Conservation (phyloP, 2,888 invertebrate species). For the Amphipyra berbera region DNA sequence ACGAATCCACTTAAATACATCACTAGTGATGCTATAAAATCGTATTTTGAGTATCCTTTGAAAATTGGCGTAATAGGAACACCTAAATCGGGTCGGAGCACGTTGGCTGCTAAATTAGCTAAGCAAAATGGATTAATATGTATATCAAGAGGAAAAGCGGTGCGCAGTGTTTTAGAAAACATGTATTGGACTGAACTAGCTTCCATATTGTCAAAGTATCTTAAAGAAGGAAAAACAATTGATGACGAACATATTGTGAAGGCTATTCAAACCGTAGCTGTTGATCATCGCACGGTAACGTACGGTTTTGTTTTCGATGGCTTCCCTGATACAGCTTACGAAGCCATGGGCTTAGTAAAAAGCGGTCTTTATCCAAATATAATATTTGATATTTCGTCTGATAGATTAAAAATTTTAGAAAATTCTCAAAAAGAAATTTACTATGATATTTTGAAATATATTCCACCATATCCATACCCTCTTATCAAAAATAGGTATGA, state of each 20-base stretch:
- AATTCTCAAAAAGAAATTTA: slow-evolving; percentile 81
- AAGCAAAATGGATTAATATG: slow-evolving; percentile 87
- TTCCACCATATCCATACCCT: slow-evolving; percentile 75
- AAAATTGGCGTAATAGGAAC: slow-evolving; percentile 90
- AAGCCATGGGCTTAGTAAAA: slow-evolving; percentile 84
- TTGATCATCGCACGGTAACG: slow-evolving; percentile 83
- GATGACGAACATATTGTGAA: slow-evolving; percentile 82
- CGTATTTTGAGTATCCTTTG: slow-evolving; percentile 86
- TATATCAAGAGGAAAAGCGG: slow-evolving; percentile 88
- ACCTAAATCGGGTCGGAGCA: slow-evolving; percentile 91
- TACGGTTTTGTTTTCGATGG: slow-evolving; percentile 92
- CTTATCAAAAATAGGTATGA: slow-evolving; percentile 82
- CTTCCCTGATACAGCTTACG: slow-evolving; percentile 87
- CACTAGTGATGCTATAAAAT: slow-evolving; percentile 73
- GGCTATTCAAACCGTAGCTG: slow-evolving; percentile 86
- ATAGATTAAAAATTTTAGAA: slow-evolving; percentile 72
- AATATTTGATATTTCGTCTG: slow-evolving; percentile 86
- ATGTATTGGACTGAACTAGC: slow-evolving; percentile 88
- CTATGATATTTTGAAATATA: slow-evolving; percentile 70
- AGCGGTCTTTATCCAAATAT: slow-evolving; percentile 90
- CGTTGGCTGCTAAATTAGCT: slow-evolving; percentile 87
- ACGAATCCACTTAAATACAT: slow-evolving; percentile 90
- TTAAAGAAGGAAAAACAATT: slow-evolving; percentile 82
- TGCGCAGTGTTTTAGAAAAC: slow-evolving; percentile 84
- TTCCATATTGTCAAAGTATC: slow-evolving; percentile 72